Evolutionary conservation across 1,140 invertebrate species (phyloP).

Genomic region (Drosophila orena): DNA sequence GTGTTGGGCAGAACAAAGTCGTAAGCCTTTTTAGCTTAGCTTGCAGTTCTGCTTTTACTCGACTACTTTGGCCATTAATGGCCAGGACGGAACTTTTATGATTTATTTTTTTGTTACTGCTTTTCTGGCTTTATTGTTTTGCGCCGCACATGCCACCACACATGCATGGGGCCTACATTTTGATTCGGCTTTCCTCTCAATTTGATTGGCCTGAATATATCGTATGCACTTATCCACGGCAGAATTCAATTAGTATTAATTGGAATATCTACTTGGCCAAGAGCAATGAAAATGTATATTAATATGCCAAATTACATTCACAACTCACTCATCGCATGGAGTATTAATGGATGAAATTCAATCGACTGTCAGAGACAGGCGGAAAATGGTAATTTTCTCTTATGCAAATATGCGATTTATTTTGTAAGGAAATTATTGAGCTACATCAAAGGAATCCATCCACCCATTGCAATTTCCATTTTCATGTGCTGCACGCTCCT

Average conservation of each 20-base stretch:
- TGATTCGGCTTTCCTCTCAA: constrained; percentile 21
- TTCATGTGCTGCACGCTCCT: constrained; percentile 11
- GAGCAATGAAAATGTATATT: constrained; percentile 12
- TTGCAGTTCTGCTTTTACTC: constrained; percentile 46
- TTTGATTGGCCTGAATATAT: constrained; percentile 31
- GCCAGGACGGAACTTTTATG: constrained; percentile 43
- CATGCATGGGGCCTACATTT: constrained; percentile 29
- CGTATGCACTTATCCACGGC: constrained; percentile 10
- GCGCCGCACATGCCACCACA: constrained; percentile 4
- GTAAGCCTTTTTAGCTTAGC: constrained; percentile 53
- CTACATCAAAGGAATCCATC: constrained; percentile 28
- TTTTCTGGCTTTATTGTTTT: constrained; percentile 44
- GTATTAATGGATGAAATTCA: constrained; percentile 25
- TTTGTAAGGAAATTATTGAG: constrained; percentile 20
- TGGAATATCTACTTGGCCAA: constrained; percentile 16
- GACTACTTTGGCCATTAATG: constrained; percentile 50
- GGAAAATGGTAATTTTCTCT: constrained; percentile 37
- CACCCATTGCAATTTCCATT: constrained; percentile 21
- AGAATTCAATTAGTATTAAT: constrained; percentile 16
- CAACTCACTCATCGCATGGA: too few relatives aligned
- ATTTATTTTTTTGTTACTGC: constrained; percentile 19
- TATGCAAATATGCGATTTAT: constrained; percentile 28
- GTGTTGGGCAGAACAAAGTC: constrained; percentile 40
- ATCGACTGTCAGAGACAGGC: neutral
- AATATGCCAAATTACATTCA: constrained; percentile 22